phyloP scores from a whole-genome alignment of 2,888 invertebrate species.

The Netelia melanura region DNA sequence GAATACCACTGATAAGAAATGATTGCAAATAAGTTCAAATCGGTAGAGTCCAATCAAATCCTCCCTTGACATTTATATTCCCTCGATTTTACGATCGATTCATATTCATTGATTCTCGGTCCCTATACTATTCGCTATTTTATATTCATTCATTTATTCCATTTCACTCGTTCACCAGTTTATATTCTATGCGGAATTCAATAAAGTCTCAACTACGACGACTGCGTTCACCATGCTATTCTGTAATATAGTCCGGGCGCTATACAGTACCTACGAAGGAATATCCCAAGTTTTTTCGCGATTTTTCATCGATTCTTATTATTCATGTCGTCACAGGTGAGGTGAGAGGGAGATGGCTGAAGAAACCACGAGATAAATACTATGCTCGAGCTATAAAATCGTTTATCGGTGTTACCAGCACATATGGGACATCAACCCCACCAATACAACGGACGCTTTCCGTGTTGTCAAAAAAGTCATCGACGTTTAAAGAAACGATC shows the following conservation, averaged over 20 bases:
- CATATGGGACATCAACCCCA: no score
- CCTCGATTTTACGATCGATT: slow-evolving; percentile 32
- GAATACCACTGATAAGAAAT: slow-evolving; percentile 8
- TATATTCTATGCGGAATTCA: slow-evolving; percentile 47
- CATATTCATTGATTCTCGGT: slow-evolving; percentile 38
- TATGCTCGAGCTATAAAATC: slow-evolving; percentile 22
- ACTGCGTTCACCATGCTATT: not conserved
- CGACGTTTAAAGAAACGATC: no score
- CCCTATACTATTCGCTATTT: slow-evolving; percentile 26
- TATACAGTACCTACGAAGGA: slow-evolving; percentile 12
- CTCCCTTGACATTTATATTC: slow-evolving; percentile 25
- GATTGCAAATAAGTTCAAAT: not conserved
- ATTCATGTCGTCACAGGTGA: slow-evolving; percentile 20
- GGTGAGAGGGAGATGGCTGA: not conserved
- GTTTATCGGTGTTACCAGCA: slow-evolving; percentile 27
- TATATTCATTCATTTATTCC: slow-evolving; percentile 47
- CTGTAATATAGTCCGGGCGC: slow-evolving; percentile 26
- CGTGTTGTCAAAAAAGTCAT: no score
- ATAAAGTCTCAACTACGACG: slow-evolving; percentile 29
- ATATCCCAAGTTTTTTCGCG: slow-evolving; percentile 17
- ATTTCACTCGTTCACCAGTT: not conserved
- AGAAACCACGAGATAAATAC: slow-evolving; percentile 5
- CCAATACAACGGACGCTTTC: no score
- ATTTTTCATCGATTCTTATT: slow-evolving; percentile 44
- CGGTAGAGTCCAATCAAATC: slow-evolving; percentile 22